Percentiles rank a stretch among this genome's conserved stretches.
Evolutionary conservation across 2,888 invertebrate genomes (phyloP).

Genomic region (Ariolimax columbianus): DNA sequence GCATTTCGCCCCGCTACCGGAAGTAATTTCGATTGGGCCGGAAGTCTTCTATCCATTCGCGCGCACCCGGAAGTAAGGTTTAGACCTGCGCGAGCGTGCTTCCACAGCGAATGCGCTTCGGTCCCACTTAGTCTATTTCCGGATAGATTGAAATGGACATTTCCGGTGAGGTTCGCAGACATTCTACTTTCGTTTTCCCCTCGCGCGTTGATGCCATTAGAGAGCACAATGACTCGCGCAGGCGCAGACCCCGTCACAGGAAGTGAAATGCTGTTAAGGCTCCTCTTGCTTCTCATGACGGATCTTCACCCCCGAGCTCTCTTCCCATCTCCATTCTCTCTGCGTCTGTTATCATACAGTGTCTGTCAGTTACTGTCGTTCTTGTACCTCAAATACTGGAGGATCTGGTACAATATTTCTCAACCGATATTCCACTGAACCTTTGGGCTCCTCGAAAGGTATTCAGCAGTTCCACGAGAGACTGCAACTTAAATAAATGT

Average conservation of each 20-base stretch:
- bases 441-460: too few species aligned
- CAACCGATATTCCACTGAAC: background rate
- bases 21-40: conserved; percentile 53
- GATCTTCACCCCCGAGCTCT: conserved; percentile 7
- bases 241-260: conserved; percentile 39
- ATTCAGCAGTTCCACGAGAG: too few species aligned
- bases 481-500: too few species aligned
- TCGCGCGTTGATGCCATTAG: conserved; percentile 52
- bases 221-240: conserved; percentile 58
- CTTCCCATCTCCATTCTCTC: background rate
- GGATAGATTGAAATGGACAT: conserved; percentile 54
- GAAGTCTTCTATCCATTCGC: conserved; percentile 55
- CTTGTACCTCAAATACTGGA: background rate
- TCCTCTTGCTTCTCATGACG: conserved; percentile 11
- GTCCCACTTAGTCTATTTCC: conserved; percentile 55
- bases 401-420: background rate
- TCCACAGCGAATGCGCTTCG: conserved; percentile 50
- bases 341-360: background rate
- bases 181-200: conserved; percentile 51
- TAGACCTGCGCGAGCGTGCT: conserved; percentile 48
- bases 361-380: background rate
- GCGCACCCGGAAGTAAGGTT: conserved; percentile 51
- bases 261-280: conserved; percentile 49
- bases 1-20: conserved; percentile 43
- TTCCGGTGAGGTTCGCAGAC: conserved; percentile 48